These are phyloP conservation scores for Propsilocerus akamusi DNA, from an alignment of 1,140 invertebrate species.

Conservation along the genomic window DNA sequence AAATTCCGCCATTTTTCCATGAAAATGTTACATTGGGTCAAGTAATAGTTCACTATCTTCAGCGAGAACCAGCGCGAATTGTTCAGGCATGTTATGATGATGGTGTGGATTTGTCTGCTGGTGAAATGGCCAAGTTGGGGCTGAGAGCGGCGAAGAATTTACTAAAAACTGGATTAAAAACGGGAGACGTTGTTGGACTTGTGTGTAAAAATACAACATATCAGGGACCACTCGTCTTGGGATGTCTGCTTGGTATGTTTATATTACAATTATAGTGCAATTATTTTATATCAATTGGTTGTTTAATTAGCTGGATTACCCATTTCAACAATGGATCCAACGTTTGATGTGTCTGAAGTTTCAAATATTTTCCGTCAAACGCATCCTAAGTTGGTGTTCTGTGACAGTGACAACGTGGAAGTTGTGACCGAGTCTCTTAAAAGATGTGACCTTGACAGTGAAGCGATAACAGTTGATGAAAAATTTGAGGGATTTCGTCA, in stretches of 20 bases:
- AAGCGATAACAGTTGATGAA: constrained; percentile 17
- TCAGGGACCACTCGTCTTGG: constrained; percentile 9
- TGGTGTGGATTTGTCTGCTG: not conserved
- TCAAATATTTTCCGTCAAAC: constrained; percentile 19
- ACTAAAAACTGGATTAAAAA: not conserved
- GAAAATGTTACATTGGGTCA: constrained; percentile 21
- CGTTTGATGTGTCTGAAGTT: constrained; percentile 11
- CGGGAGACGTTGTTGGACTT: not conserved
- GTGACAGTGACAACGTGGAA: constrained; percentile 15
- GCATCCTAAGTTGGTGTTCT: constrained; percentile 19
- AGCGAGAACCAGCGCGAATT: constrained; percentile 17
- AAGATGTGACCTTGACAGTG: constrained; percentile 14
- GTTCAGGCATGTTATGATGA: constrained; percentile 13
- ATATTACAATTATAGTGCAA: constrained; percentile 15
- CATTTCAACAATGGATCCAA: not conserved
- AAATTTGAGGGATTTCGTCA: constrained; percentile 14
- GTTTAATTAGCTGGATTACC: not conserved
- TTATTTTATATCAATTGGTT: not conserved
- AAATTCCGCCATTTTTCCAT: constrained; percentile 19
- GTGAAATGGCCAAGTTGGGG: not conserved
- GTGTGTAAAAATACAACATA: constrained; percentile 2
- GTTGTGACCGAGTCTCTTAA: constrained; percentile 11
- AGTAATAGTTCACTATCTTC: constrained; percentile 20
- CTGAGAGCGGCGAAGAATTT: constrained; percentile 2
- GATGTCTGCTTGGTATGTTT: constrained; percentile 18